phyloP scores from a whole-genome alignment of 1,140 invertebrate species.

The Apis mellifera region Amel_HAv3.1 CM009943.2:9917501-9918000 shows the following conservation, averaged over 20 bases:
- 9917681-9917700: too few species aligned
- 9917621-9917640: neutral
- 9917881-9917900: too few species aligned
- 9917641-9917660: too few species aligned
- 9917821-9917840: neutral
- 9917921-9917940: too few species aligned
- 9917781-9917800: neutral
- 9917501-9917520: neutral
- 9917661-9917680: too few species aligned
- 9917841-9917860: neutral
- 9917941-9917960: neutral
- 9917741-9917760: too few species aligned
- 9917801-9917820: neutral
- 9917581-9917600: neutral
- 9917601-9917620: neutral
- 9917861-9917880: too few species aligned
- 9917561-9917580: neutral
- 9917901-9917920: too few species aligned
- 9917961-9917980: neutral
- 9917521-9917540: conserved; percentile 28
- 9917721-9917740: too few species aligned
- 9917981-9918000: neutral
- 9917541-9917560: neutral
- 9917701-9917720: too few species aligned
- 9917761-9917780: too few species aligned